These are phyloP conservation scores for Vanacampus margaritifer DNA, from an alignment of 2,113 vertebrate genomes.

Conservation along the genomic window DNA sequence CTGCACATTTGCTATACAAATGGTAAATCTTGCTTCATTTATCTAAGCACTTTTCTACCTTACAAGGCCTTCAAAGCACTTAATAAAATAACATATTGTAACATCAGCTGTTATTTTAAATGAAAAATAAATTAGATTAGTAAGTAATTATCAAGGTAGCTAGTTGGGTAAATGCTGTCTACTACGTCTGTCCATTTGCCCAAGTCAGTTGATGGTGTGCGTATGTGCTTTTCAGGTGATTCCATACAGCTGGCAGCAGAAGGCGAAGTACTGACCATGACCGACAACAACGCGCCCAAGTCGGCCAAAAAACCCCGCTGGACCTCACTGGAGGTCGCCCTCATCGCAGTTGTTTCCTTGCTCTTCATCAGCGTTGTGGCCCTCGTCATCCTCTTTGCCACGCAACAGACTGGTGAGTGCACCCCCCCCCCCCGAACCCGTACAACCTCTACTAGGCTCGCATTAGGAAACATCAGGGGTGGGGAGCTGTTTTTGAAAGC, in stretches of 20 bases:
- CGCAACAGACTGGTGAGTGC: conserved; percentile 77
- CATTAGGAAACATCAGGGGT: not conserved
- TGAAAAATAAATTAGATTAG: too few relatives aligned
- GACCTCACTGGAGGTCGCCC: conserved; percentile 84
- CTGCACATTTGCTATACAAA: too few relatives aligned
- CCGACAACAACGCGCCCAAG: conserved; percentile 85
- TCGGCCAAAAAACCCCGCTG: conserved; percentile 81
- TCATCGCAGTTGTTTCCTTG: conserved; percentile 79
- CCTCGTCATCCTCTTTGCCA: conserved; percentile 84
- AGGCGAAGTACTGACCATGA: conserved; percentile 88
- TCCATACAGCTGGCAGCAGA: conserved; percentile 84
- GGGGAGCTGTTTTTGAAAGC: not conserved
- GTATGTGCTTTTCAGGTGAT: conserved; percentile 60
- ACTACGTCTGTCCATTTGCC: not conserved
- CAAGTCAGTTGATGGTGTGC: not conserved
- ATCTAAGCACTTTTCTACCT: too few relatives aligned
- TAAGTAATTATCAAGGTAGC: too few relatives aligned
- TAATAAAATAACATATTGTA: not conserved
- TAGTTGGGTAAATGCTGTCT: too few relatives aligned
- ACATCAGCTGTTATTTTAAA: not conserved
- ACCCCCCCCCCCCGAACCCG: too few relatives aligned
- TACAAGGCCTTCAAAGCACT: too few relatives aligned
- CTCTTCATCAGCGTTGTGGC: conserved; percentile 81
- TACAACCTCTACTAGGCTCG: too few relatives aligned
- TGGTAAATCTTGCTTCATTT: too few relatives aligned